Percentiles rank a stretch among this genome's conserved stretches.
Conservation (phyloP, 2,888 invertebrate genomes). For the Carcina quercana region DNA sequence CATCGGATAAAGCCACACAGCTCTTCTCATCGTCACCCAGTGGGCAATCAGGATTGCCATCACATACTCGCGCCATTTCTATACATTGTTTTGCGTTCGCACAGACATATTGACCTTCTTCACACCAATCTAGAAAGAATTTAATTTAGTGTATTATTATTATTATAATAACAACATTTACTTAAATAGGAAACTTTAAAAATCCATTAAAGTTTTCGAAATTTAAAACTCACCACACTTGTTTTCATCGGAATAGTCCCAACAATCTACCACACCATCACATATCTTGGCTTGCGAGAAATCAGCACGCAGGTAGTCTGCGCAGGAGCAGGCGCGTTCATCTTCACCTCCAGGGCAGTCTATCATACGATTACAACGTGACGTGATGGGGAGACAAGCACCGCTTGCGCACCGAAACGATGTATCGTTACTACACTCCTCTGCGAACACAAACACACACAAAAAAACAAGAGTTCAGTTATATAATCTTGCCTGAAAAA, state of each 20-base stretch:
- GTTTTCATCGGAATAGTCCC: conserved; percentile 86
- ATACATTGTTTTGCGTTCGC: conserved; percentile 82
- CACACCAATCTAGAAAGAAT: conserved; percentile 79
- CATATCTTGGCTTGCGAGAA: conserved; percentile 83
- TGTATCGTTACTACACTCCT: conserved; percentile 61
- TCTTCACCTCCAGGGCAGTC: conserved; percentile 83
- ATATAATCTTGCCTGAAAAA: too few species aligned
- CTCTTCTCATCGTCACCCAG: conserved; percentile 84
- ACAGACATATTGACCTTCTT: conserved; percentile 82
- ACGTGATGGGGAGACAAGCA: conserved; percentile 77
- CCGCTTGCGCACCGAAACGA: conserved; percentile 77
- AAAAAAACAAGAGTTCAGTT: too few species aligned
- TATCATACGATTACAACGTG: conserved; percentile 81
- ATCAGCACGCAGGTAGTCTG: conserved; percentile 82
- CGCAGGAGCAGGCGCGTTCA: conserved; percentile 83
- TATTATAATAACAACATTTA: too few species aligned
- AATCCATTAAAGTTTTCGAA: not conserved
- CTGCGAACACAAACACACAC: conserved; percentile 34
- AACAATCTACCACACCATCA: conserved; percentile 86
- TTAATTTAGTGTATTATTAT: too few species aligned
- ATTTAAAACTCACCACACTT: conserved; percentile 79
- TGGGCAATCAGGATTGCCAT: conserved; percentile 81
- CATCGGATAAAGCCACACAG: conserved; percentile 79
- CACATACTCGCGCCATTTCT: conserved; percentile 78
- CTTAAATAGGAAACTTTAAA: not conserved